A percentile compares a stretch with the other conserved stretches of the same genome.
These are phyloP conservation scores for Caenorhabditis plicata DNA, from an alignment of 2,888 invertebrate genomes.

Conservation along the genomic window DNA sequence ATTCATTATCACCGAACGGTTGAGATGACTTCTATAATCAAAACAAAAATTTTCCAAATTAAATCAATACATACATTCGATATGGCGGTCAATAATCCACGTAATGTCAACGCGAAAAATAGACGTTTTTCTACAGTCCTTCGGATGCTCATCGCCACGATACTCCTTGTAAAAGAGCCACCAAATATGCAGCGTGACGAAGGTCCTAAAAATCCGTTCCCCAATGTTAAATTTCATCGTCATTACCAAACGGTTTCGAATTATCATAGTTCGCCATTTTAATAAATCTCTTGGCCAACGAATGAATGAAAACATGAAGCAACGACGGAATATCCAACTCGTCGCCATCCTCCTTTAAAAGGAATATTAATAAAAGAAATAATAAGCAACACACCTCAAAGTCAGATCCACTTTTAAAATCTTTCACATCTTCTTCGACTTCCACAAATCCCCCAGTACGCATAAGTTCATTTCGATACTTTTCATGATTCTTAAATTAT, in stretches of 20 bases:
- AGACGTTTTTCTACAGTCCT: slow-evolving; percentile 17
- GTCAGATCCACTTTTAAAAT: slow-evolving; percentile 16
- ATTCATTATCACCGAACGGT: slow-evolving; percentile 23
- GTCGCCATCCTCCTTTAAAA: slow-evolving; percentile 4
- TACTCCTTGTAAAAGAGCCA: slow-evolving; percentile 19
- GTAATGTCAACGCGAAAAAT: slow-evolving; percentile 15
- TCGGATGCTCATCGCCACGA: slow-evolving; percentile 19
- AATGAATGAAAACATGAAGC: slow-evolving; percentile 9
- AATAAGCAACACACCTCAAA: slow-evolving; percentile 3
- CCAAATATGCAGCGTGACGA: slow-evolving; percentile 8
- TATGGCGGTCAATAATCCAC: slow-evolving; percentile 12
- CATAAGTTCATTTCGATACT: slow-evolving; percentile 2
- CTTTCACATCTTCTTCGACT: slow-evolving; percentile 22
- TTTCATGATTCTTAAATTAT: slow-evolving; percentile 14
- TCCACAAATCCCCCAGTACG: slow-evolving; percentile 5
- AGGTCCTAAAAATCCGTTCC: no score
- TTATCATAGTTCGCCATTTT: slow-evolving; percentile 15
- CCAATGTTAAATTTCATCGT: slow-evolving; percentile 1
- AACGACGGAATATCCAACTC: slow-evolving; percentile 7
- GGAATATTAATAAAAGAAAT: neutral
- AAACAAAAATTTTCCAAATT: neutral
- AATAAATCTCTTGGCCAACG: slow-evolving; percentile 9
- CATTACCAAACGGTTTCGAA: slow-evolving; percentile 5
- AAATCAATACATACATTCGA: slow-evolving; percentile 4
- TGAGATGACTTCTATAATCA: slow-evolving; percentile 9